A percentile compares a stretch with the other conserved stretches of the same genome.
Evolutionary conservation across 2,888 invertebrate species (phyloP).

Genomic region (Nudaria mundana): DNA sequence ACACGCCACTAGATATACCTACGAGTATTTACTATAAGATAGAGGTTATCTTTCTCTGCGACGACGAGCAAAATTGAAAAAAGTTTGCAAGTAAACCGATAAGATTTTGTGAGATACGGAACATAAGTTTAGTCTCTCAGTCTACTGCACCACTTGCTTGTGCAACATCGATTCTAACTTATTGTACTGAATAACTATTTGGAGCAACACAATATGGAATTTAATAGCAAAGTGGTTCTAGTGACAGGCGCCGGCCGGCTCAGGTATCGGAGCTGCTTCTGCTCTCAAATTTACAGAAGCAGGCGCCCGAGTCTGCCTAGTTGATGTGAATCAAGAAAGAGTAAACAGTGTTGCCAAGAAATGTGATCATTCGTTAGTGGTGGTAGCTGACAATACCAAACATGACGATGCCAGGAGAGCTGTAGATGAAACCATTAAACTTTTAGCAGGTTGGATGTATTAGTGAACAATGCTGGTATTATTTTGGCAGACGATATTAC

Average conservation of each 20-base stretch:
- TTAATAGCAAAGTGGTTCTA: constrained; percentile 34
- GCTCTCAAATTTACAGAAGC: constrained; percentile 21
- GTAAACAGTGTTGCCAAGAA: constrained; percentile 14
- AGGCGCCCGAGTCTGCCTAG: constrained; percentile 29
- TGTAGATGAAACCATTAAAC: constrained; percentile 6
- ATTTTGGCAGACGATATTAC: neutral
- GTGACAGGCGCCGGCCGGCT: constrained; percentile 40
- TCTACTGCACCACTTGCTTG: too few relatives aligned
- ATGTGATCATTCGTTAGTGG: constrained; percentile 9
- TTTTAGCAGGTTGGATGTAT: constrained; percentile 15
- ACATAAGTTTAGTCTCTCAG: too few relatives aligned
- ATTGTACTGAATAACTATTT: too few relatives aligned
- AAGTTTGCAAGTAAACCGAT: too few relatives aligned
- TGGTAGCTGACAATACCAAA: constrained; percentile 12
- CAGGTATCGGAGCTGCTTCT: constrained; percentile 36
- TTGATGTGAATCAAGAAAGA: constrained; percentile 30
- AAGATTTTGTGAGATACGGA: too few relatives aligned
- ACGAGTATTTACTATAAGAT: too few relatives aligned
- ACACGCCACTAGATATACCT: too few relatives aligned
- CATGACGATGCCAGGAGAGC: constrained; percentile 10
- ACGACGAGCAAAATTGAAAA: too few relatives aligned
- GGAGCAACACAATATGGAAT: too few relatives aligned
- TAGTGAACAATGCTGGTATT: constrained; percentile 24
- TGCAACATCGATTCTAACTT: too few relatives aligned
- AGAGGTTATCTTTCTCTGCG: too few relatives aligned